Evolutionary conservation across 2,888 invertebrate species (phyloP).

Genomic region (Drosophila vallismaia): DNA sequence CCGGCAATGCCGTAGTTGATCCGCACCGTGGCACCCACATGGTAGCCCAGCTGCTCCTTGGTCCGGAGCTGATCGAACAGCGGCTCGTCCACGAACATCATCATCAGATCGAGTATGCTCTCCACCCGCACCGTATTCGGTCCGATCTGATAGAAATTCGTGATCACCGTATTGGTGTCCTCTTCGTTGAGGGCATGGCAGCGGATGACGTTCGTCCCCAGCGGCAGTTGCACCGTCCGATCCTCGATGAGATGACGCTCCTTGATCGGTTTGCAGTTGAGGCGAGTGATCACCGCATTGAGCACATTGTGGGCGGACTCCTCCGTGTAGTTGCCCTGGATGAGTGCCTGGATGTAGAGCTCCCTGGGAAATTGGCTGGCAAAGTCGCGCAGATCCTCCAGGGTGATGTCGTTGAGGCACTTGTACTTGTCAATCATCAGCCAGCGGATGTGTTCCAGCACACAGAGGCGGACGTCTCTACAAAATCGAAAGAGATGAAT

Average conservation of each 20-base stretch:
- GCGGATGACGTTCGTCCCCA: slow-evolving; percentile 87
- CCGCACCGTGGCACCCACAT: slow-evolving; percentile 89
- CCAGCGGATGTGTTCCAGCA: slow-evolving; percentile 88
- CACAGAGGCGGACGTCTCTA: slow-evolving; percentile 89
- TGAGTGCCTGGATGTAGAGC: slow-evolving; percentile 89
- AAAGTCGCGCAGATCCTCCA: slow-evolving; percentile 87
- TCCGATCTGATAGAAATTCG: slow-evolving; percentile 94
- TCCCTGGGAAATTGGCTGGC: slow-evolving; percentile 86
- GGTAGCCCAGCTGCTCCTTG: slow-evolving; percentile 95
- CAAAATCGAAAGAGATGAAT: neutral
- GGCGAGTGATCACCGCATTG: slow-evolving; percentile 85
- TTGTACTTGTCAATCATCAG: slow-evolving; percentile 88
- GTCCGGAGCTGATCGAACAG: slow-evolving; percentile 93
- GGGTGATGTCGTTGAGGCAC: slow-evolving; percentile 85
- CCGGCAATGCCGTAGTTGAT: slow-evolving; percentile 92
- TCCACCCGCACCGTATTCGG: slow-evolving; percentile 86
- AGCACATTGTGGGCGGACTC: slow-evolving; percentile 87
- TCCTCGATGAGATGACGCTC: slow-evolving; percentile 84
- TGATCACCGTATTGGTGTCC: slow-evolving; percentile 92
- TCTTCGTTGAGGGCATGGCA: slow-evolving; percentile 89
- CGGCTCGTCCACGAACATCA: slow-evolving; percentile 94
- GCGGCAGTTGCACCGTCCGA: slow-evolving; percentile 87
- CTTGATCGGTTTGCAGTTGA: slow-evolving; percentile 85
- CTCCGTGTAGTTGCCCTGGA: slow-evolving; percentile 92
- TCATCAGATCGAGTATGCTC: slow-evolving; percentile 89